phyloP scores from a whole-genome alignment of 2,888 invertebrate species.

The Agrotis segetum region DNA sequence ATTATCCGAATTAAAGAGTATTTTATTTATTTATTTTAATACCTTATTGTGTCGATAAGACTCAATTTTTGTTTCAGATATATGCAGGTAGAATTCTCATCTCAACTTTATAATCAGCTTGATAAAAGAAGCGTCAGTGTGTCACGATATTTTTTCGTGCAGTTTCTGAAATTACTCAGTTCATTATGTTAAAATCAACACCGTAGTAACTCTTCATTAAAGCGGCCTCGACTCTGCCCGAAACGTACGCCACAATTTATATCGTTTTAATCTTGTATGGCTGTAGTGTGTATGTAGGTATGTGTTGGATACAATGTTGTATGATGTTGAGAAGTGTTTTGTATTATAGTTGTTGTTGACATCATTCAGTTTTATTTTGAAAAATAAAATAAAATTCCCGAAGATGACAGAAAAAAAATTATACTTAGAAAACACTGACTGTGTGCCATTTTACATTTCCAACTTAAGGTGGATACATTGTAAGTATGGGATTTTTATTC shows the following conservation, averaged over 20 bases:
- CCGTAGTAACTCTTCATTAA: constrained; percentile 82
- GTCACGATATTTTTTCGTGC: constrained; percentile 65
- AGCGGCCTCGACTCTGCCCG: constrained; percentile 71
- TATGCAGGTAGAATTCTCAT: too few relatives aligned
- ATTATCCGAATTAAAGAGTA: too few relatives aligned
- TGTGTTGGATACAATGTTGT: constrained; percentile 29
- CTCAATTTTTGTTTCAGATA: too few relatives aligned
- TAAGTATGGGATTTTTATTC: too few relatives aligned
- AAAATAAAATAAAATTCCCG: too few relatives aligned
- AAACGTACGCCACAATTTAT: constrained; percentile 73
- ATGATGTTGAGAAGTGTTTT: not conserved
- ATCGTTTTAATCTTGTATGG: constrained; percentile 70
- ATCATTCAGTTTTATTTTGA: not conserved
- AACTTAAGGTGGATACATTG: too few relatives aligned
- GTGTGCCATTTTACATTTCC: too few relatives aligned
- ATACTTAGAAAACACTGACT: too few relatives aligned
- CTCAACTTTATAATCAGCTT: not conserved
- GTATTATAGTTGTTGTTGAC: not conserved
- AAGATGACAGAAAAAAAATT: too few relatives aligned
- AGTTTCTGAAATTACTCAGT: constrained; percentile 75
- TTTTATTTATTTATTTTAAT: too few relatives aligned
- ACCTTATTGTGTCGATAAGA: too few relatives aligned
- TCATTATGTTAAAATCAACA: constrained; percentile 86
- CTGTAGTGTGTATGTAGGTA: constrained; percentile 29
- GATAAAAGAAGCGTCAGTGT: constrained; percentile 48